phyloP scores from a whole-genome alignment of 2,113 vertebrate species.

The Dendropsophus ebraccatus region DNA sequence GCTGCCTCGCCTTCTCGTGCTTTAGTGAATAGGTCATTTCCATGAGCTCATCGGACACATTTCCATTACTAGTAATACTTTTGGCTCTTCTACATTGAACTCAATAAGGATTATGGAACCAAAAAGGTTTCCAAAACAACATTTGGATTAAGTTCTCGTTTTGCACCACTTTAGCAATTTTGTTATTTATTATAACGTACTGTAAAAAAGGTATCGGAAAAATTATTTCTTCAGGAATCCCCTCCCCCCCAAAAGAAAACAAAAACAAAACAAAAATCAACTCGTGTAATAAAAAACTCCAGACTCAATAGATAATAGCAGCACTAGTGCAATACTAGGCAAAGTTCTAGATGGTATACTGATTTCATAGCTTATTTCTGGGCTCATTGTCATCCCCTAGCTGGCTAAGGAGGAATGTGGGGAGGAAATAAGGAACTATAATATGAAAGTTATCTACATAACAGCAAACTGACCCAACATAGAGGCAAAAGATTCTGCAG shows the following conservation, averaged over 20 bases:
- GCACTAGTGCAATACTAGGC: background rate
- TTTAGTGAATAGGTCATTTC: background rate
- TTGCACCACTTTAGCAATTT: background rate
- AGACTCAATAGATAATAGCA: background rate
- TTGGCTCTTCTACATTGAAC: background rate
- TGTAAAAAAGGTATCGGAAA: background rate
- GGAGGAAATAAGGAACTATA: too few species aligned
- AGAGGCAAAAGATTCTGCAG: background rate
- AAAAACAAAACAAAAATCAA: background rate
- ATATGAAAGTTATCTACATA: too few species aligned
- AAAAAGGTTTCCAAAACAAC: background rate
- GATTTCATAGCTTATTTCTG: background rate
- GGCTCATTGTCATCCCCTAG: background rate
- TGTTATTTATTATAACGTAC: background rate
- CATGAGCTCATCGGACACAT: slow-evolving; percentile 13
- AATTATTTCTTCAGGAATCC: background rate
- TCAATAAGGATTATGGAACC: background rate
- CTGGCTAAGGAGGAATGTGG: background rate
- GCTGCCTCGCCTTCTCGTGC: background rate
- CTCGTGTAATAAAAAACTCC: background rate
- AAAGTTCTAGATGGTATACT: too few species aligned
- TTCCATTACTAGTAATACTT: slow-evolving; percentile 28
- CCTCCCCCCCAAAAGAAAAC: too few species aligned
- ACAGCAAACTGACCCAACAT: too few species aligned
- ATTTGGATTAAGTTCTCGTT: slow-evolving; percentile 11